Evolutionary conservation across 2,888 invertebrate genomes (phyloP), one percentile per base, ranked within the genome.

Genomic region (Aleiodes testaceus): DNA sequence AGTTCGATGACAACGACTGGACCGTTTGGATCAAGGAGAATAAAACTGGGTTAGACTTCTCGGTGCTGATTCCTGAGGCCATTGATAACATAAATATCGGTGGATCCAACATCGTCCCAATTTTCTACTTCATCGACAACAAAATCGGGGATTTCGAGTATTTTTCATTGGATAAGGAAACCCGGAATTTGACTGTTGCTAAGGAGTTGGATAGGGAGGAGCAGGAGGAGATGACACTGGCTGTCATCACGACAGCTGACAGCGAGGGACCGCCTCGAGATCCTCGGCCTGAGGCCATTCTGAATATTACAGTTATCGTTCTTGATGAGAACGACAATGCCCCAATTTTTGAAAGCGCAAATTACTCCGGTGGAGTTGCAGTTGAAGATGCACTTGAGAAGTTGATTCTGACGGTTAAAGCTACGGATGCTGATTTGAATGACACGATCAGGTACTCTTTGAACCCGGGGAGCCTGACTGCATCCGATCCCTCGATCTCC

Each of bases 261-360:
- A 82, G 78, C 1, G 79, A 83, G 5, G 82, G 82, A 12, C 82
- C 81, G 9, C 75, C 79, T 42, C 74, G 78, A 26, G 79, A 85
- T 3, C 81, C 87, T 12, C 79, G 79, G 5, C 83, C 87, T 20
- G 83, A 83, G 45, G 82, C 86, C 3, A 75, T 81, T 5, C 84
- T 91, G 16, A 87, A 86, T 12, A 86, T 91, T 49, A 88, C 84
- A 16, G 86, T 91, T 55, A 83, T 81, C 59, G 91, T 91, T 73
- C 85, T 89, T 42, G 92, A 92, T 83, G 89, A 90, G 0, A 90
- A 92, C 77, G 91, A 92, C 52, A 89, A 90, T 53, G 63, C 81
- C 11, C 93, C 92, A 0, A 79, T 82, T 50, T 93, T 92, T 84
- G 82, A 80, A 4, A 80, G 84, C n/a, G 67, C 80, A 0, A 69